Evolutionary conservation across 1,140 invertebrate genomes (phyloP), one percentile per base, ranked within the genome.

Genomic region (Andrena cerasifolii): DNA sequence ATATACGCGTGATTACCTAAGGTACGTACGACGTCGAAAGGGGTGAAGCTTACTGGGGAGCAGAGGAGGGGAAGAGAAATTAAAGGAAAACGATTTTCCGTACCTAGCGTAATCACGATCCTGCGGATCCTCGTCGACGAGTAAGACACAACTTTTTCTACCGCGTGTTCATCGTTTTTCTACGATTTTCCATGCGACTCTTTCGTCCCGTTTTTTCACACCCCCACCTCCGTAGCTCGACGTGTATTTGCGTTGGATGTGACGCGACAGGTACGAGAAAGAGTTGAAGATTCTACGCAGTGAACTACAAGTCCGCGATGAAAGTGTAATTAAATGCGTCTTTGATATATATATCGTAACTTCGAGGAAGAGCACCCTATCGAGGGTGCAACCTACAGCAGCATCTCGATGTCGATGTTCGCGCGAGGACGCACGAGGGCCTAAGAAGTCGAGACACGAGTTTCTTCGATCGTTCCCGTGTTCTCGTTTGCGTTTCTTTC

Each of bases 401-500:
- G 79, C 73, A 59, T 78, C 68, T 83, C 76, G 81, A 73, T 62
- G 74, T 82, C 68, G 80, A 76, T 65, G 66, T 84, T 83, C 81
- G 82, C 72, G 72, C 78, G 72, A 77, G 82, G 78, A 80, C 78
- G 82, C 67, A 80, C 78, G 82, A 84, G 72, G 82, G 83, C 83
- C 83, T 84, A 83, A 83, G 28, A 72, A 59, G 53, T 45, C 59
- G 67, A 79, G 68, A 79, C 31, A 49, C 70, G 70, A 54, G 31
- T 56, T 54, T 33, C 63, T 54, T 31, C 31, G 21, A 33, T 73
- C 28, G 36, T 53, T 75, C 53, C 51, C 36, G 12, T 31, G 56
- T n/a, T 5, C n/a, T 66, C 43, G 33, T 14, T 26, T 26, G 0
- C 3, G 18, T 26, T 71, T 71, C n/a, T 54, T 47, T 45, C 31